These are phyloP conservation scores for Pampusana beccarii DNA, from an alignment of 2,113 vertebrate genomes.

Conservation along the genomic window DNA sequence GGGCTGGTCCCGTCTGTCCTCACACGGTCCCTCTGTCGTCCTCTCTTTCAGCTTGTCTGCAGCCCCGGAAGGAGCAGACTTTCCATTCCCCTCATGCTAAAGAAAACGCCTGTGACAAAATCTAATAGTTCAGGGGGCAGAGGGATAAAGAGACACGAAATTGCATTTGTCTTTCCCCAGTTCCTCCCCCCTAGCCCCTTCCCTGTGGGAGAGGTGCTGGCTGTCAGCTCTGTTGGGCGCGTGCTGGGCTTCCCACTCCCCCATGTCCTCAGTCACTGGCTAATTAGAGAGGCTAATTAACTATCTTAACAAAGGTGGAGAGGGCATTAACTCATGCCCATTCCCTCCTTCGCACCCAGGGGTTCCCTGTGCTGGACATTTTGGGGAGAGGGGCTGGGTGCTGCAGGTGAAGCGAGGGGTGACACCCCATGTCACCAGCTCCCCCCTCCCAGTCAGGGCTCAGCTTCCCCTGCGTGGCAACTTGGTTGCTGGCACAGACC, in stretches of 20 bases:
- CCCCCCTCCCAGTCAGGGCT: not conserved
- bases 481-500: not conserved
- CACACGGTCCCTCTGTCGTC: not conserved
- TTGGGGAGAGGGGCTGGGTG: not conserved
- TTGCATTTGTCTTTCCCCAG: not conserved
- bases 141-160: not conserved
- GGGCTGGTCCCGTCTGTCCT: not conserved
- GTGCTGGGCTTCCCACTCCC: fast-evolving
- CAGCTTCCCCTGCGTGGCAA: not conserved
- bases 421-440: not conserved
- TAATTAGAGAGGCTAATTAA: not conserved
- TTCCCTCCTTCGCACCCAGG: not conserved
- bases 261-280: not conserved
- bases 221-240: fast-evolving
- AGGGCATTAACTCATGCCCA: fast-evolving
- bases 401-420: not conserved
- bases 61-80: not conserved
- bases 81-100: not conserved
- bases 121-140: not conserved
- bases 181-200: not conserved
- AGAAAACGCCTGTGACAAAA: slow-evolving; percentile 15
- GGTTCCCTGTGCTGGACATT: not conserved
- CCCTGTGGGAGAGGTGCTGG: not conserved
- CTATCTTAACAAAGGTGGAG: not conserved
- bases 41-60: not conserved